Conservation (phyloP, 2,113 vertebrate genomes). For the Hiodon alosoides region DNA sequence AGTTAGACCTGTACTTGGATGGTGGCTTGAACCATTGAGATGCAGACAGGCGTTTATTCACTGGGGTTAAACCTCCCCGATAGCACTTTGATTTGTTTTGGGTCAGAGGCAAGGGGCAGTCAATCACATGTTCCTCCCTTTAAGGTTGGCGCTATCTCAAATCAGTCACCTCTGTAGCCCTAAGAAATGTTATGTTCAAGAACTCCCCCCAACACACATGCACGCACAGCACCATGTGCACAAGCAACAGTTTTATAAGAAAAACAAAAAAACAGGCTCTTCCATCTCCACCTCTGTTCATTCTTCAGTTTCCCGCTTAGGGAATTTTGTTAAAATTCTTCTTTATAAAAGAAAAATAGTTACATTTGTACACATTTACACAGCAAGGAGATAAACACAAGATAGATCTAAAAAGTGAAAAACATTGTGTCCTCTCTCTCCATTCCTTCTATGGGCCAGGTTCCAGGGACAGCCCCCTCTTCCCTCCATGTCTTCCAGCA, state of each 20-base stretch:
- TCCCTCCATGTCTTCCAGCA: too few relatives aligned
- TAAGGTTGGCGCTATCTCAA: too few relatives aligned
- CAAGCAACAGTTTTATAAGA: neutral
- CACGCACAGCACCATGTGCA: neutral
- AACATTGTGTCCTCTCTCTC: neutral
- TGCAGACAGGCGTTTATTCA: too few relatives aligned
- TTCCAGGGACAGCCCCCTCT: neutral
- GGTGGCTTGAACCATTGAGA: too few relatives aligned
- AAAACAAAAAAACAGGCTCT: constrained; percentile 28
- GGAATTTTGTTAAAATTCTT: constrained; percentile 63
- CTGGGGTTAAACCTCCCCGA: too few relatives aligned
- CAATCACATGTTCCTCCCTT: too few relatives aligned
- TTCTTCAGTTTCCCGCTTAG: constrained; percentile 52
- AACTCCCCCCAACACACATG: neutral
- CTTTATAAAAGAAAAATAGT: constrained; percentile 72
- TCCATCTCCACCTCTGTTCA: constrained; percentile 28
- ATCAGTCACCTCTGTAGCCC: neutral
- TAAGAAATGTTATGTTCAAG: neutral
- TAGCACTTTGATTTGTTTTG: too few relatives aligned
- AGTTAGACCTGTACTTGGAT: too few relatives aligned
- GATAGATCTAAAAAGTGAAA: constrained; percentile 3
- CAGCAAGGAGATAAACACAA: constrained; percentile 11
- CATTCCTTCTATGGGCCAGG: neutral
- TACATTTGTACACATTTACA: constrained; percentile 60
- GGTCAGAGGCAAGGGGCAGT: too few relatives aligned